These are phyloP conservation scores for Cydia pomonella DNA, from an alignment of 1,140 invertebrate species.

Conservation along the genomic window DNA sequence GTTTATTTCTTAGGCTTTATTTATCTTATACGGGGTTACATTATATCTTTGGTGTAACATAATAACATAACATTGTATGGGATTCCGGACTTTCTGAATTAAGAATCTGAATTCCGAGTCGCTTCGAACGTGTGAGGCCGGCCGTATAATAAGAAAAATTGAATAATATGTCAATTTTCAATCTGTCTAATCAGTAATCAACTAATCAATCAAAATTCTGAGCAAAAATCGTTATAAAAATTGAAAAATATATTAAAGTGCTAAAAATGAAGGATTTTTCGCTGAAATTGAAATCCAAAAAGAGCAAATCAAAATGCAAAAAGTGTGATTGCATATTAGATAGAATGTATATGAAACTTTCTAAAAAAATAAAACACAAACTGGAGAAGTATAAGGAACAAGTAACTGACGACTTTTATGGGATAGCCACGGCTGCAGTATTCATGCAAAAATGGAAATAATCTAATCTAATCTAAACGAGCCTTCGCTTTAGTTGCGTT, in stretches of 20 bases:
- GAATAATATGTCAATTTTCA: not conserved
- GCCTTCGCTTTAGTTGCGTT: not conserved
- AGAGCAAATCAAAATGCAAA: not conserved
- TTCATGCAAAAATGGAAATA: slow-evolving; percentile 8
- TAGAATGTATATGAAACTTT: not conserved
- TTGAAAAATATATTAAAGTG: not conserved
- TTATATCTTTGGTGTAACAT: no score
- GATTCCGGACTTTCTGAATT: no score
- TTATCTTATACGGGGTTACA: no score
- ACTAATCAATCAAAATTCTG: not conserved
- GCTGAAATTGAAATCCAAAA: not conserved
- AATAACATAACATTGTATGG: no score
- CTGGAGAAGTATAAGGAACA: slow-evolving; percentile 1
- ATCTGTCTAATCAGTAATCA: not conserved
- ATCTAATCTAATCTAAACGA: not conserved
- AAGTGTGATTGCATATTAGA: not conserved
- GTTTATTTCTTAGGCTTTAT: no score
- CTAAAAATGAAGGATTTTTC: not conserved
- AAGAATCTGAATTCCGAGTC: no score
- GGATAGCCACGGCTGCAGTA: not conserved
- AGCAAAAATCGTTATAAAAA: not conserved
- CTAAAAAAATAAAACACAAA: not conserved
- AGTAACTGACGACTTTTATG: not conserved
- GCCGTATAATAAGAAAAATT: no score
- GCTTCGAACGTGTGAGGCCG: no score